Conservation (phyloP, 1,140 invertebrate species). For the Zaprionus nigranus region DNA sequence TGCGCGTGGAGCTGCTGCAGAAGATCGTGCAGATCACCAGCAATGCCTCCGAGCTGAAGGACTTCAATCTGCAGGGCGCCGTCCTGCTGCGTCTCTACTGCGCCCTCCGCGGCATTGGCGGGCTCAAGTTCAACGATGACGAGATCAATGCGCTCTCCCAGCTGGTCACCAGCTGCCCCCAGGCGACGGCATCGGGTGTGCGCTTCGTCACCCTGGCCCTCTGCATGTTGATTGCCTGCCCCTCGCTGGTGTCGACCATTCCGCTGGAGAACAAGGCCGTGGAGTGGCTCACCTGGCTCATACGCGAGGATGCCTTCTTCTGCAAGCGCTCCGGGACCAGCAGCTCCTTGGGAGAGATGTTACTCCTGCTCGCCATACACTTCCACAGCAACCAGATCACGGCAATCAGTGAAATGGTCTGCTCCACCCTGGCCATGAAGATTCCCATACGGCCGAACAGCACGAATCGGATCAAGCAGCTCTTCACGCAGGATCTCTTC, state of each 20-base stretch:
- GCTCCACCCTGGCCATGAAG: slow-evolving; percentile 97
- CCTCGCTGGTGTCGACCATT: slow-evolving; percentile 90
- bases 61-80: slow-evolving; percentile 91
- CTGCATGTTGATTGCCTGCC: slow-evolving; percentile 97
- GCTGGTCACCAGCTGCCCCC: slow-evolving; percentile 94
- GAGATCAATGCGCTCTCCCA: slow-evolving; percentile 94
- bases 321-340: slow-evolving; percentile 91
- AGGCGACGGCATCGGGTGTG: slow-evolving; percentile 94
- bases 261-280: slow-evolving; percentile 95
- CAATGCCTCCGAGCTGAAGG: slow-evolving; percentile 85
- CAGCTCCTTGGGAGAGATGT: slow-evolving; percentile 97
- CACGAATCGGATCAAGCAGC: slow-evolving; percentile 95
- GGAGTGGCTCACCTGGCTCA: slow-evolving; percentile 97
- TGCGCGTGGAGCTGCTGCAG: slow-evolving; percentile 92
- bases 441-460: slow-evolving; percentile 96
- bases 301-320: slow-evolving; percentile 94
- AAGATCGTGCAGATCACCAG: slow-evolving; percentile 86
- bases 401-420: slow-evolving; percentile 96
- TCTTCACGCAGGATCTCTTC: slow-evolving; percentile 98
- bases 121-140: slow-evolving; percentile 97
- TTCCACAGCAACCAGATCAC: slow-evolving; percentile 97
- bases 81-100: slow-evolving; percentile 94
- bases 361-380: slow-evolving; percentile 97
- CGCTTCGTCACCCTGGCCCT: slow-evolving; percentile 96
- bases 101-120: slow-evolving; percentile 95